Evolutionary conservation across 2,888 invertebrate species (phyloP).

Genomic region (Trachelus troglodyta): DNA sequence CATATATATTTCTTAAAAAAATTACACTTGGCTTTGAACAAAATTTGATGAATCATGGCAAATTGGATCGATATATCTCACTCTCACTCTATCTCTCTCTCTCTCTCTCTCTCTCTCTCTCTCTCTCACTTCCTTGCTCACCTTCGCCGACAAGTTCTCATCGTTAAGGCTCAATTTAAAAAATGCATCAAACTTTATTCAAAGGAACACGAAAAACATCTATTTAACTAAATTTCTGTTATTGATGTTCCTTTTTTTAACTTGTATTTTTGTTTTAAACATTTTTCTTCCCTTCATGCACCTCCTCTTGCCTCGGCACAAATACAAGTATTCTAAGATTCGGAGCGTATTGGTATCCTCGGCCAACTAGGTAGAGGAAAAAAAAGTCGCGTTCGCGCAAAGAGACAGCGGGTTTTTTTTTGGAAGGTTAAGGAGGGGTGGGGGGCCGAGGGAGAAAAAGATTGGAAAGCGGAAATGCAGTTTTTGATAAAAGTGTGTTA

Average conservation of each 20-base stretch:
- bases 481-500: constrained; percentile 22
- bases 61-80: constrained; percentile 15
- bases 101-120: background rate
- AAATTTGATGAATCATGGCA: constrained; percentile 50
- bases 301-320: constrained; percentile 2
- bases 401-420: constrained; percentile 17
- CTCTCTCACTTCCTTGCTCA: background rate
- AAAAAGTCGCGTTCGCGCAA: constrained; percentile 20
- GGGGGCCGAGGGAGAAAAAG: constrained; percentile 27
- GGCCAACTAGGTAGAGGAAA: constrained; percentile 2
- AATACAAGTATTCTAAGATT: background rate
- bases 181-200: constrained; percentile 26
- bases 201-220: constrained; percentile 15
- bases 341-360: constrained; percentile 13
- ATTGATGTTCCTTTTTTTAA: constrained; percentile 28
- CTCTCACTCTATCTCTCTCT: background rate
- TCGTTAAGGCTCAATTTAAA: constrained; percentile 18
- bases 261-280: constrained; percentile 24
- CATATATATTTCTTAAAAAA: constrained; percentile 42
- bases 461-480: constrained; percentile 39
- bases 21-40: constrained; percentile 51
- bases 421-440: background rate
- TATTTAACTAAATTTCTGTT: constrained; percentile 21
- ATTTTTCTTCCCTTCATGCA: constrained; percentile 22
- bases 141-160: background rate